These are phyloP conservation scores for Eurystomus gularis DNA, from an alignment of 2,113 vertebrate genomes.

Conservation along the genomic window DNA sequence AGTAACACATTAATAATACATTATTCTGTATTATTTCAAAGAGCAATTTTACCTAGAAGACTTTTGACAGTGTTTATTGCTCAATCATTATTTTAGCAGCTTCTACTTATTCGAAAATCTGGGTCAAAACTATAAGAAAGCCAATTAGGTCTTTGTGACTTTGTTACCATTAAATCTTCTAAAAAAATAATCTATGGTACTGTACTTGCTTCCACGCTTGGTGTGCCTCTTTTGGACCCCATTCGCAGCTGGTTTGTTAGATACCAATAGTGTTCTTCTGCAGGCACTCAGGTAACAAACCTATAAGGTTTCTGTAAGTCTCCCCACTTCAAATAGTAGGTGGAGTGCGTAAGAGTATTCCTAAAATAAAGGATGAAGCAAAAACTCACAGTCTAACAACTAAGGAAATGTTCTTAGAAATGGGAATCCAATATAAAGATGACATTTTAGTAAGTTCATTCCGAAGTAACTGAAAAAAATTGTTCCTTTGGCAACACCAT, in stretches of 20 bases:
- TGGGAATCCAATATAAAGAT: slow-evolving; percentile 47
- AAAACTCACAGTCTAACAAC: not conserved
- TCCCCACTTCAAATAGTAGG: not conserved
- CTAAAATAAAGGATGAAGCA: not conserved
- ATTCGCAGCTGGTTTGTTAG: not conserved
- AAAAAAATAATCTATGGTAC: not conserved
- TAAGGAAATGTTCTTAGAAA: slow-evolving; percentile 24
- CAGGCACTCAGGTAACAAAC: not conserved
- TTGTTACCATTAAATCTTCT: not conserved
- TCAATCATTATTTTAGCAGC: not conserved
- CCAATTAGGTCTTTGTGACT: not conserved
- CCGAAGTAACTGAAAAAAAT: not conserved
- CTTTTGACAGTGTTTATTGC: not conserved
- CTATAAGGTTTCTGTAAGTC: not conserved
- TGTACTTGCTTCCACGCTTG: not conserved
- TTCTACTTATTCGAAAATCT: not conserved
- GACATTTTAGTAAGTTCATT: slow-evolving; percentile 45
- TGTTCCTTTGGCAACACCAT: slow-evolving; percentile 19
- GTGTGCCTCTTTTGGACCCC: not conserved
- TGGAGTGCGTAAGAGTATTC: not conserved
- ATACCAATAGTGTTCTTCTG: not conserved
- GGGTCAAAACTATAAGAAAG: slow-evolving; percentile 6
- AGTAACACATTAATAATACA: not conserved
- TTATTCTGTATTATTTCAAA: not conserved
- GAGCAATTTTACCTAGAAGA: not conserved